Conservation (phyloP, 2,888 invertebrate genomes). For the Drosophila eohydei region DNA sequence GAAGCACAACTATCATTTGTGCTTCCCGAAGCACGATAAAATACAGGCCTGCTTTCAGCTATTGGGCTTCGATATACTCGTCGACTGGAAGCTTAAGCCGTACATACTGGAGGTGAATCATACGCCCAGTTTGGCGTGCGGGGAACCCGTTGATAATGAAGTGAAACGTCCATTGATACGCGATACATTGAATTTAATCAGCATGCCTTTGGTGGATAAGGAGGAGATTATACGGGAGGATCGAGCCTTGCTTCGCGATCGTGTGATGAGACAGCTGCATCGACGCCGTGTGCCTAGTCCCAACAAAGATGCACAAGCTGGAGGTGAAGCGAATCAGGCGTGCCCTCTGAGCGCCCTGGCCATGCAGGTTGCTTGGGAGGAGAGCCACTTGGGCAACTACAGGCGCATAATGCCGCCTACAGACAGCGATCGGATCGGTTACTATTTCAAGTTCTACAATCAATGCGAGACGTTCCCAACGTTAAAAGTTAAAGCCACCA, state of each 20-base stretch:
- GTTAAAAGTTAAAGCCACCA: constrained; percentile 90
- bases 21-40: constrained; percentile 94
- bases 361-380: constrained; percentile 90
- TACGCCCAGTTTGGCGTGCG: constrained; percentile 95
- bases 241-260: constrained; percentile 80
- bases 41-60: constrained; percentile 96
- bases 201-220: constrained; percentile 91
- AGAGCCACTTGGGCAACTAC: constrained; percentile 90
- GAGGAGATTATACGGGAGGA: constrained; percentile 90
- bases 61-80: constrained; percentile 94
- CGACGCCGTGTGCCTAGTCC: constrained; percentile 83
- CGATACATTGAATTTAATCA: constrained; percentile 92
- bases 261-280: constrained; percentile 42
- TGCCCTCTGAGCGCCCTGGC: constrained; percentile 85
- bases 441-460: constrained; percentile 89
- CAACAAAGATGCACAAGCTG: not conserved
- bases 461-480: constrained; percentile 88
- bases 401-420: constrained; percentile 88
- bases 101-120: constrained; percentile 96
- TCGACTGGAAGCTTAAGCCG: constrained; percentile 94
- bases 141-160: constrained; percentile 91
- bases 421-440: constrained; percentile 85
- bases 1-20: constrained; percentile 94
- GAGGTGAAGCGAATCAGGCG: constrained; percentile 17
- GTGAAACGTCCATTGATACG: constrained; percentile 92